Evolutionary conservation across 2,888 invertebrate species (phyloP).

Genomic region (Nycteola revayana): DNA sequence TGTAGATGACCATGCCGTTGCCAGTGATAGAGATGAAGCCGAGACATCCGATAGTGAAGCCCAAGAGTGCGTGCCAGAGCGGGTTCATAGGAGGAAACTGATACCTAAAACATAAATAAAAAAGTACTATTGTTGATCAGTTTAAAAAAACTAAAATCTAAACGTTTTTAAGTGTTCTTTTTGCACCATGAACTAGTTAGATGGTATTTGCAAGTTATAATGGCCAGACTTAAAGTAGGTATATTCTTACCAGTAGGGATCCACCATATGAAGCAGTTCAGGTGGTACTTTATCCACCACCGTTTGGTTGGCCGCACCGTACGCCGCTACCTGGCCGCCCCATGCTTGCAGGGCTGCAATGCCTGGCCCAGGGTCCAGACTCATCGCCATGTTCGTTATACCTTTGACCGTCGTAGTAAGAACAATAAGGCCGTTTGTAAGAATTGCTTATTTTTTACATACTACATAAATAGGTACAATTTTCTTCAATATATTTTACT

Average conservation of each 20-base stretch:
- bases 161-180: no score
- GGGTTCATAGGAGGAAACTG: constrained; percentile 95
- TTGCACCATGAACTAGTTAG: no score
- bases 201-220: no score
- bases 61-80: constrained; percentile 91
- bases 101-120: constrained; percentile 81
- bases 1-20: constrained; percentile 89
- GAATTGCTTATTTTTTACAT: neutral
- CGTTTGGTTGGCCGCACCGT: constrained; percentile 86
- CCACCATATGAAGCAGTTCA: constrained; percentile 89
- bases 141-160: no score
- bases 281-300: constrained; percentile 91
- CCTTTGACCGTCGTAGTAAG: constrained; percentile 40
- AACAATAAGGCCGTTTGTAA: constrained; percentile 7
- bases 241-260: constrained; percentile 90
- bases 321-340: constrained; percentile 72
- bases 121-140: no score
- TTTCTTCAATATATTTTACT: neutral
- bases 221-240: neutral
- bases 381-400: constrained; percentile 58
- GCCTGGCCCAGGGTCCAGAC: constrained; percentile 71
- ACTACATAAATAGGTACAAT: neutral
- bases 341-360: constrained; percentile 72
- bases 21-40: constrained; percentile 86
- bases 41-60: constrained; percentile 89